Evolutionary conservation across 2,888 invertebrate genomes (phyloP).

Genomic region (Dasypolia templi): DNA sequence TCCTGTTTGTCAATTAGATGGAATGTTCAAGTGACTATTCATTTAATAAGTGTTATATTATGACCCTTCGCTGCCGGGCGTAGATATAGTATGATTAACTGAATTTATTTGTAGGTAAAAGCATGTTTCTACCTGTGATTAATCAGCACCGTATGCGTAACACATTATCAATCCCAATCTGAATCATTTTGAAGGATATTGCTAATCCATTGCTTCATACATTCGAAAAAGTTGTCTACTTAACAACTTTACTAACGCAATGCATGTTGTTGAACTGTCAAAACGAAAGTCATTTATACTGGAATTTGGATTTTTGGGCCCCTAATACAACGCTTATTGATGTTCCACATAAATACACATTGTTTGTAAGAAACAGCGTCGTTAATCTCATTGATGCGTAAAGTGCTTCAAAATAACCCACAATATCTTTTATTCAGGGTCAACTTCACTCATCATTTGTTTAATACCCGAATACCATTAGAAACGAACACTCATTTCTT

Average conservation of each 20-base stretch:
- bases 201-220: too few species aligned
- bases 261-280: too few species aligned
- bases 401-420: constrained; percentile 18
- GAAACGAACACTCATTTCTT: constrained; percentile 8
- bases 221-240: too few species aligned
- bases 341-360: constrained; percentile 9
- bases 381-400: constrained; percentile 29
- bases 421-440: constrained; percentile 28
- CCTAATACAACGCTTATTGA: constrained; percentile 15
- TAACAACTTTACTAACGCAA: too few species aligned
- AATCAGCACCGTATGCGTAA: neutral
- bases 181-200: too few species aligned
- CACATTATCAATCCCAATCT: too few species aligned
- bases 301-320: constrained; percentile 16
- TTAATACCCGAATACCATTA: constrained; percentile 13
- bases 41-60: neutral
- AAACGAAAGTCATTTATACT: too few species aligned
- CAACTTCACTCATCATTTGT: constrained; percentile 18
- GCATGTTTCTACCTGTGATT: neutral
- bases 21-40: neutral
- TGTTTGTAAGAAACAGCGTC: constrained; percentile 11
- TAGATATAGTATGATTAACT: neutral
- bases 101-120: neutral
- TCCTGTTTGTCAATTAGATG: constrained; percentile 38
- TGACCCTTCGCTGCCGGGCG: neutral